Base-by-base conservation (phyloP, 2,888 invertebrate species). In the Heliconius erato region DNA sequence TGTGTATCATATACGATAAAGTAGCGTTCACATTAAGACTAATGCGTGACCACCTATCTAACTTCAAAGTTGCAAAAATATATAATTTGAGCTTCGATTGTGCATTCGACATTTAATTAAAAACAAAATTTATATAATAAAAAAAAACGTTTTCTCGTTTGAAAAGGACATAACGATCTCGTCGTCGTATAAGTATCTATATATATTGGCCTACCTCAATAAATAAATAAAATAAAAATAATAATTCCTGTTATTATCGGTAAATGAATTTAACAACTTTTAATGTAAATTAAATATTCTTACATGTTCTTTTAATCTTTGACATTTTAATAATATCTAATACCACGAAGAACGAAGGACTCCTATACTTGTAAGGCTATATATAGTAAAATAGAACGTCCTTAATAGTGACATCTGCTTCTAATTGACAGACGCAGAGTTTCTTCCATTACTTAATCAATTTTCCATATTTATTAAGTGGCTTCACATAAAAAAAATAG, bases 1-100 rank as follows among this genome's bases (percentile, higher is more conserved):
- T 83, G 80, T 74, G 67, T 85, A 84, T 84, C 84, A 77, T 54
- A 80, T 74, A 59, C 80, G 67, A 35, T 35, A 85, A 84, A 85
- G 83, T 81, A 76, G n/a, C 79, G 49, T 68, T 68, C 67, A 54
- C 35, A 80, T 80, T 72, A 49, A 79, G 19, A 71, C 77, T 74
- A n/a, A 63, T 49, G 32, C 23, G 14, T 76, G n/a, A n/a, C n/a
- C 2, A 67, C 35, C 3, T n/a, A 9, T 67, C 28, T 67, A 67
- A 67, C 67, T 67, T 28, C 16, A 32, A 67, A 32, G 0, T 67
- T 2, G n/a, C 0, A 63, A 63, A 63, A 63, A n/a, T 63, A 7
- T 16, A 32, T 67, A 5, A 19, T 67, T 28, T 67, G 28, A 32
- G 16, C 26, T 6, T 19, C 7, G 5, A 71, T 7, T n/a, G 6